Evolutionary conservation across 2,888 invertebrate species (phyloP).

Genomic region (Sinelater perroti): DNA sequence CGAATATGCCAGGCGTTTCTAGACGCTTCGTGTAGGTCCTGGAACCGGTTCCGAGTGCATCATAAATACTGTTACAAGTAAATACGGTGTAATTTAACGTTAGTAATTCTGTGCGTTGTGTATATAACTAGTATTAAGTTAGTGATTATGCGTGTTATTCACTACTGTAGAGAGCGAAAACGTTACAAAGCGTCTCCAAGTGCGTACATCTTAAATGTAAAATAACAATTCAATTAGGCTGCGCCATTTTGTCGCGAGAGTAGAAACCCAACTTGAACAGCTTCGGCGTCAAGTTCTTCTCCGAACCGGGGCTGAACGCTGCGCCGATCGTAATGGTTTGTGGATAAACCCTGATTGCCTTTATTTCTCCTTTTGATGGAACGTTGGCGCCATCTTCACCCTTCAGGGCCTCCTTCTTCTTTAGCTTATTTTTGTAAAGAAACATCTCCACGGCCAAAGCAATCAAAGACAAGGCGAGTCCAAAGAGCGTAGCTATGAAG

Average conservation of each 20-base stretch:
- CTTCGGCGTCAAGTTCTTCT: constrained; percentile 19
- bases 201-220: too few relatives aligned
- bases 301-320: constrained; percentile 46
- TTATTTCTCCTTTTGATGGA: constrained; percentile 10
- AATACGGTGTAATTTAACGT: too few relatives aligned
- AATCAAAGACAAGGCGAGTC: constrained; percentile 83
- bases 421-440: constrained; percentile 72
- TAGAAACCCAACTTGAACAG: constrained; percentile 13
- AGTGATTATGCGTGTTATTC: too few relatives aligned
- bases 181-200: too few relatives aligned
- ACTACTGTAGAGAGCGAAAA: too few relatives aligned
- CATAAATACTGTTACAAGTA: too few relatives aligned
- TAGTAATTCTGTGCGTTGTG: too few relatives aligned
- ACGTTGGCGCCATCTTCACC: too few relatives aligned
- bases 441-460: constrained; percentile 83
- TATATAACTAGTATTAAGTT: too few relatives aligned
- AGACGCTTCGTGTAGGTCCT: too few relatives aligned
- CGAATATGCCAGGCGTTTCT: too few relatives aligned
- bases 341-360: constrained; percentile 26
- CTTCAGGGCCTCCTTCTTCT: constrained; percentile 47
- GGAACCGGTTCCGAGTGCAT: too few relatives aligned
- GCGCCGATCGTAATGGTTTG: constrained; percentile 51
- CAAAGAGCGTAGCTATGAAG: constrained; percentile 88
- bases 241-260: constrained; percentile 3
- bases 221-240: constrained; percentile 5